Evolutionary conservation across 2,888 invertebrate species (phyloP).

Genomic region (Apodemia hepburni): DNA sequence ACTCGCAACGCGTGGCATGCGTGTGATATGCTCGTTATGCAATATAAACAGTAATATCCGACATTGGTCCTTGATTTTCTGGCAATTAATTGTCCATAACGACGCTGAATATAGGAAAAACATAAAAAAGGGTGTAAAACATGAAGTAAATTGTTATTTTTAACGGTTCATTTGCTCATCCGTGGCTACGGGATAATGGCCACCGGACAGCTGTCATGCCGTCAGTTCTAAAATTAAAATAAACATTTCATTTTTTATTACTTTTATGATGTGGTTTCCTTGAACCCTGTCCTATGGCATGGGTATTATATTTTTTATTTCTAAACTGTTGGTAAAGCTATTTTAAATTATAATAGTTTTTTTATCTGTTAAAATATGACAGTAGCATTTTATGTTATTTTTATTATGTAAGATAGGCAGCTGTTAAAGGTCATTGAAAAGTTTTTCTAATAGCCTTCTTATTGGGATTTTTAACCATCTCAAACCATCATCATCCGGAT

Average conservation of each 20-base stretch:
- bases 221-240: conserved; percentile 67
- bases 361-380: background rate
- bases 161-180: conserved; percentile 67
- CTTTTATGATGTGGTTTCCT: conserved; percentile 45
- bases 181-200: conserved; percentile 56
- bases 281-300: conserved; percentile 8
- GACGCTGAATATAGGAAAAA: conserved; percentile 51
- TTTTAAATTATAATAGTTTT: background rate
- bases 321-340: background rate
- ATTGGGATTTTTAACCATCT: too few species aligned
- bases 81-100: conserved; percentile 56
- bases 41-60: background rate
- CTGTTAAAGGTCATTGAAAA: too few species aligned
- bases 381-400: background rate
- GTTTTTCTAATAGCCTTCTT: too few species aligned
- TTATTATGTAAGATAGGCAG: background rate
- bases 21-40: background rate
- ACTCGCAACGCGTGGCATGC: background rate
- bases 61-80: conserved; percentile 7
- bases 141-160: conserved; percentile 61
- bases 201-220: conserved; percentile 69
- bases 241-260: conserved; percentile 59
- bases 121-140: conserved; percentile 49
- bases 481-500: too few species aligned
- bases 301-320: conserved; percentile 3